Conservation (phyloP, 1,140 invertebrate genomes). For the Panulirus ornatus region DNA sequence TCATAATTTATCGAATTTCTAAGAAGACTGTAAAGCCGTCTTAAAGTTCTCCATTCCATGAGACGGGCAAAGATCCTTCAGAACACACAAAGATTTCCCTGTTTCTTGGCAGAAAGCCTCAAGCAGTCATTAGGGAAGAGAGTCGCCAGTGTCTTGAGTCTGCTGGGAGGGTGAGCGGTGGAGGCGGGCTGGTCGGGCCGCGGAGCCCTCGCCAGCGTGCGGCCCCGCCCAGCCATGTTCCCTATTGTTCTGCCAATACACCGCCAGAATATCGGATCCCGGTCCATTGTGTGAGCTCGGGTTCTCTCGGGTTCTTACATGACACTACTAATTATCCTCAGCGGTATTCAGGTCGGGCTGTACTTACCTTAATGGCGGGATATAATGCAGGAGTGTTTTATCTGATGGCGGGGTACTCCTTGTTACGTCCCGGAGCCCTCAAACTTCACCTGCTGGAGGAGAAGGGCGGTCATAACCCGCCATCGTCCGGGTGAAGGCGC, state of each 20-base stretch:
- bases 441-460: not conserved
- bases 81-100: too few species aligned
- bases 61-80: too few species aligned
- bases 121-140: too few species aligned
- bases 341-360: slow-evolving; percentile 38
- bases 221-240: slow-evolving; percentile 34
- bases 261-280: slow-evolving; percentile 51
- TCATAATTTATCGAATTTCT: too few species aligned
- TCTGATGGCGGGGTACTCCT: slow-evolving; percentile 27
- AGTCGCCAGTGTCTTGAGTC: too few species aligned
- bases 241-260: slow-evolving; percentile 51
- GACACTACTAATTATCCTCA: slow-evolving; percentile 56
- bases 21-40: too few species aligned
- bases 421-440: not conserved
- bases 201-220: not conserved
- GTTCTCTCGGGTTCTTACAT: slow-evolving; percentile 48
- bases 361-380: slow-evolving; percentile 56
- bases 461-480: too few species aligned
- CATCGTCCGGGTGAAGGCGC: too few species aligned
- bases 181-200: too few species aligned
- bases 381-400: slow-evolving; percentile 56
- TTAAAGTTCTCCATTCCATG: too few species aligned
- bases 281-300: slow-evolving; percentile 41
- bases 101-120: too few species aligned
- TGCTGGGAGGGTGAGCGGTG: too few species aligned